Percentiles rank a stretch among this genome's conserved stretches.
Evolutionary conservation across 2,797 vertebrate genomes (phyloP).

Genomic region (Danio choprae): DNA sequence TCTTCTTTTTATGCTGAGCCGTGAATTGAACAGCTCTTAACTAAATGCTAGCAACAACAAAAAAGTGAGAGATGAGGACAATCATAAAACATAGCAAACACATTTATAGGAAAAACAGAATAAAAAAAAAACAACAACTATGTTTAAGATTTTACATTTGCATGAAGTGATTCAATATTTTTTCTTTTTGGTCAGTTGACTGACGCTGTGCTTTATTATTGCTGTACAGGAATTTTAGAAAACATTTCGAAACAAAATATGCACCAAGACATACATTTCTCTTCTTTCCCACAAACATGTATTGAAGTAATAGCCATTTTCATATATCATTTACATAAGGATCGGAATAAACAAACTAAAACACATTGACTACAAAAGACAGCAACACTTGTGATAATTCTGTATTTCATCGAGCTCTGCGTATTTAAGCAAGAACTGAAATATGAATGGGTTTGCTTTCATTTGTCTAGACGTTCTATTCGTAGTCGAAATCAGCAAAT

Average conservation of each 20-base stretch:
- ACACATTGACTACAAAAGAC: conserved; percentile 71
- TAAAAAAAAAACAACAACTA: too few species aligned
- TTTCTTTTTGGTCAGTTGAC: conserved; percentile 41
- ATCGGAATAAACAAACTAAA: conserved; percentile 53
- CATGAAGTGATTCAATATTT: not conserved
- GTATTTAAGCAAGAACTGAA: conserved; percentile 32
- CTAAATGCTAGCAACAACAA: too few species aligned
- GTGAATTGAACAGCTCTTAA: too few species aligned
- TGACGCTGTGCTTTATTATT: conserved; percentile 87
- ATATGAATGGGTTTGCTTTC: conserved; percentile 44
- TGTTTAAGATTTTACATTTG: too few species aligned
- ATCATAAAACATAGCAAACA: too few species aligned
- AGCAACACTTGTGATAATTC: conserved; percentile 62
- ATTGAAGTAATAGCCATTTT: conserved; percentile 72
- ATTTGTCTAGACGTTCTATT: not conserved
- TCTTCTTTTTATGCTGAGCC: too few species aligned
- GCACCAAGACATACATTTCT: conserved; percentile 75
- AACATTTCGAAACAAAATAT: conserved; percentile 81
- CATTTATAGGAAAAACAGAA: too few species aligned
- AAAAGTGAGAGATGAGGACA: too few species aligned
- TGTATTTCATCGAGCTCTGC: conserved; percentile 40
- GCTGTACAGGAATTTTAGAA: conserved; percentile 84
- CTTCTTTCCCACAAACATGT: conserved; percentile 76
- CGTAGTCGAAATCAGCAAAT: not conserved
- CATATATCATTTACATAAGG: conserved; percentile 76